Percentiles rank a stretch among this genome's conserved stretches.
Evolutionary conservation across 2,113 vertebrate species (phyloP).

Genomic region (human (Homo sapiens)): GRCh38 chr3:172277001-172277500

Average conservation of each 20-base stretch:
- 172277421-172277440: background rate
- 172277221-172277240: background rate
- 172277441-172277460: background rate
- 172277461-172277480: background rate
- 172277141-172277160: background rate
- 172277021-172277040: background rate
- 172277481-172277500: background rate
- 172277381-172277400: too few relatives aligned
- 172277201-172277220: background rate
- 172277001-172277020: background rate
- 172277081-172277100: background rate
- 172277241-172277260: background rate
- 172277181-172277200: background rate
- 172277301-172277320: background rate
- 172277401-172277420: background rate
- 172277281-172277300: background rate
- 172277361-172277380: background rate
- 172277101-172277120: constrained; percentile 2
- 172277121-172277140: background rate
- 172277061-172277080: background rate
- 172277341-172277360: background rate
- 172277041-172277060: background rate
- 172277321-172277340: background rate
- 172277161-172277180: background rate
- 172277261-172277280: too few relatives aligned